A percentile compares a stretch with the other conserved stretches of the same genome.
Evolutionary conservation across 2,113 vertebrate species (phyloP).

Genomic region (Corythornis vintsioides): DNA sequence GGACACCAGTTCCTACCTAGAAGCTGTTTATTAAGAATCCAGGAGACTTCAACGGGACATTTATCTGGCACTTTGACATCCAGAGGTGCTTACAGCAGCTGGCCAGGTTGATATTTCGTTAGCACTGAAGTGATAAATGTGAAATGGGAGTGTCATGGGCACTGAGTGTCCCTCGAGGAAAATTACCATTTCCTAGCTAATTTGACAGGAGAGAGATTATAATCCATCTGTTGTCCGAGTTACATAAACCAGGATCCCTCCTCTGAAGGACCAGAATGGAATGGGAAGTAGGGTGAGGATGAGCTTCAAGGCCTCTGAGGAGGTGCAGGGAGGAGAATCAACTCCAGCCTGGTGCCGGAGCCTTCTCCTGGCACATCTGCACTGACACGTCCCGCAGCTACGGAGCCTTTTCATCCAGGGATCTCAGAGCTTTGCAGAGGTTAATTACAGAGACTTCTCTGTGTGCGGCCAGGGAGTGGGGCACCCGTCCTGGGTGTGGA

Average conservation of each 20-base stretch:
- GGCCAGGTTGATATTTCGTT: constrained; percentile 20
- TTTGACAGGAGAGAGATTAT: constrained; percentile 48
- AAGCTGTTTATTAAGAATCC: constrained; percentile 51
- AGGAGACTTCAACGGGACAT: not conserved
- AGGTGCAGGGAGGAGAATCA: not conserved
- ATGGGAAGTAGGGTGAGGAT: not conserved
- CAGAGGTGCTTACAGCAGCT: constrained; percentile 49
- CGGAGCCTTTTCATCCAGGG: constrained; percentile 14
- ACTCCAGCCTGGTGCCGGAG: not conserved
- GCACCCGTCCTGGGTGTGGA: constrained; percentile 38
- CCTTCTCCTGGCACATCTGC: not conserved
- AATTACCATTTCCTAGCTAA: constrained; percentile 2
- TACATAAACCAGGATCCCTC: constrained; percentile 34
- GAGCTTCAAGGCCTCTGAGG: not conserved
- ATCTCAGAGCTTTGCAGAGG: constrained; percentile 2
- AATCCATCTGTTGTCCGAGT: constrained; percentile 22
- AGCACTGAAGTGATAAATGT: constrained; percentile 28
- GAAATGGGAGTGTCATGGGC: constrained; percentile 12
- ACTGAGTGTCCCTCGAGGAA: not conserved
- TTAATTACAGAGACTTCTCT: constrained; percentile 57
- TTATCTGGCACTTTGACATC: constrained; percentile 40
- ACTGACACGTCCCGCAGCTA: constrained; percentile 3
- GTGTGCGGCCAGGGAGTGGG: constrained; percentile 3
- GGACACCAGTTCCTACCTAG: constrained; percentile 47
- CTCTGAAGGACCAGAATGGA: not conserved